phyloP scores from a whole-genome alignment of 2,113 vertebrate genomes.

The Ciconia boyciana region DNA sequence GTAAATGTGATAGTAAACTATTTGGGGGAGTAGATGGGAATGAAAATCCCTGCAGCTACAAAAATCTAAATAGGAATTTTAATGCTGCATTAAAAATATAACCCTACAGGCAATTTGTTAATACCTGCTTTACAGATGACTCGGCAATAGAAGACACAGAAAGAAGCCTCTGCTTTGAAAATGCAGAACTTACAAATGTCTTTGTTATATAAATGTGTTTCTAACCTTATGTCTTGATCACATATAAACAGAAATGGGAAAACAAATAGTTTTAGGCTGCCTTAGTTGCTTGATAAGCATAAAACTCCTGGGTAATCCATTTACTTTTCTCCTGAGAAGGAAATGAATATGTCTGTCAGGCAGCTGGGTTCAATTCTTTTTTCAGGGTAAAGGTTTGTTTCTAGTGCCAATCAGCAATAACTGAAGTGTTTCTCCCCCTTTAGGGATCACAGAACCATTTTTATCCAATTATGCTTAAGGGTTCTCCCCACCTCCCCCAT shows the following conservation, averaged over 20 bases:
- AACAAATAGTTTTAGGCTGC: background rate
- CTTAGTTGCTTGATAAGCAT: constrained; percentile 40
- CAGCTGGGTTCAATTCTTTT: background rate
- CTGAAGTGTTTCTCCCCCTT: background rate
- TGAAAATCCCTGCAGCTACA: background rate
- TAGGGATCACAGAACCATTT: background rate
- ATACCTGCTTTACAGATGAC: background rate
- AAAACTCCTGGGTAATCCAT: constrained; percentile 40
- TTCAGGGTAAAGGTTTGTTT: constrained; percentile 1
- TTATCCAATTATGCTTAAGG: background rate
- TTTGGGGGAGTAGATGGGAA: background rate
- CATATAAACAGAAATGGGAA: background rate
- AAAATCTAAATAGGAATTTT: background rate
- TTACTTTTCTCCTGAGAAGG: constrained; percentile 16
- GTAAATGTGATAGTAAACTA: background rate
- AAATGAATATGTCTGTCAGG: constrained; percentile 42
- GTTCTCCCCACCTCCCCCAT: background rate
- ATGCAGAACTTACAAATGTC: background rate
- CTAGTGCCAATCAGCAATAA: constrained; percentile 29
- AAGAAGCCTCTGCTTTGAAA: background rate
- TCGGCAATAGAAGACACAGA: background rate
- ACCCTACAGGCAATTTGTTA: background rate
- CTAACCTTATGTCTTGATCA: background rate
- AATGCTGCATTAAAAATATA: background rate
- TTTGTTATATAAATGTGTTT: constrained; percentile 6